A percentile compares a stretch with the other conserved stretches of the same genome.
Conservation (phyloP, 1,140 invertebrate genomes). For the Drosophila kepulauana region DNA sequence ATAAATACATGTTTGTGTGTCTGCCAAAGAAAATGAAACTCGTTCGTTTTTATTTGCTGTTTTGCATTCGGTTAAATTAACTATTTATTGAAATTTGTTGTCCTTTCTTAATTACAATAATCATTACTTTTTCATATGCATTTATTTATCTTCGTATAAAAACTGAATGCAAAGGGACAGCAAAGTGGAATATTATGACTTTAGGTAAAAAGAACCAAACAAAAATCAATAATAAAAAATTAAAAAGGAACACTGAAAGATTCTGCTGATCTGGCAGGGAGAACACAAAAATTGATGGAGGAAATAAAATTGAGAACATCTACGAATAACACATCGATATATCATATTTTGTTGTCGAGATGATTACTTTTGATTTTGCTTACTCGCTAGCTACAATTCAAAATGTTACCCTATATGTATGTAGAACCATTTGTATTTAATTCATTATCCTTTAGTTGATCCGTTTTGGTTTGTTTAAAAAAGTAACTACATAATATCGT, state of each 20-base stretch:
- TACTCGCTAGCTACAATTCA: slow-evolving; percentile 70
- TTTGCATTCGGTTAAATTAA: slow-evolving; percentile 75
- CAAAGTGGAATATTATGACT: slow-evolving; percentile 44
- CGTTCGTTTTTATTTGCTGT: slow-evolving; percentile 47
- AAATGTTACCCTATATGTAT: slow-evolving; percentile 35
- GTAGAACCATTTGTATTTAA: slow-evolving; percentile 22
- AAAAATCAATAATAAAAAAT: slow-evolving; percentile 36
- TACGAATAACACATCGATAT: not conserved
- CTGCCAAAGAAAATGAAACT: slow-evolving; percentile 44
- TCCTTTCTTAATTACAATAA: slow-evolving; percentile 61
- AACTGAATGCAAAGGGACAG: slow-evolving; percentile 63
- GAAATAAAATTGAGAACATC: slow-evolving; percentile 13
- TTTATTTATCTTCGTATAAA: slow-evolving; percentile 35
- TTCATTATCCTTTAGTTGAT: slow-evolving; percentile 35
- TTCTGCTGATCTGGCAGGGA: slow-evolving; percentile 20
- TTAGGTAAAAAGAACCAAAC: slow-evolving; percentile 39
- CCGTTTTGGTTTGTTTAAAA: slow-evolving; percentile 43
- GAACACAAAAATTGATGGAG: slow-evolving; percentile 1
- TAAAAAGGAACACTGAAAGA: slow-evolving; percentile 30
- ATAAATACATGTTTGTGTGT: slow-evolving; percentile 40
- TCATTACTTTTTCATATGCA: slow-evolving; percentile 38
- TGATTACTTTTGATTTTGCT: slow-evolving; percentile 50
- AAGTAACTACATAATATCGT: slow-evolving; percentile 68
- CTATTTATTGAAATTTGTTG: slow-evolving; percentile 68
- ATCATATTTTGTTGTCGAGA: not conserved